Evolutionary conservation across 2,113 vertebrate species (phyloP), one percentile per base, ranked within the genome.

Genomic region (Toxotes chatareus): DNA sequence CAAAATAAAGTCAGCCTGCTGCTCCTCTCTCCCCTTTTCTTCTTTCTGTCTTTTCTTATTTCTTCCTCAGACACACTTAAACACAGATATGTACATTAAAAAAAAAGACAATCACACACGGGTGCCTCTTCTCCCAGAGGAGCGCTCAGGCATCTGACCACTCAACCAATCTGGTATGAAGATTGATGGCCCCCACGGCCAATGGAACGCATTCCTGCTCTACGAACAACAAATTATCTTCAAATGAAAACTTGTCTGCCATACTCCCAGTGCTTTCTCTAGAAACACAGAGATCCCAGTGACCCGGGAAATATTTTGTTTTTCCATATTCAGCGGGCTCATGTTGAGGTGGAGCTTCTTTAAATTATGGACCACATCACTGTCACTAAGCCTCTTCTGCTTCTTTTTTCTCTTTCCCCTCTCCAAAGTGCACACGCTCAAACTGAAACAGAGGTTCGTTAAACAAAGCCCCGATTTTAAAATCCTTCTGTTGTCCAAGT

Each of bases 151-250:
- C 95, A 96, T 97, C 96, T 93, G 94, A 93, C 94, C 94, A 94
- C 66, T 94, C 93, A 90, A 96, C 95, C 91, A 95, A 93, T 92
- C 94, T 96, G 92, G 93, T 90, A 77, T 75, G 36, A 95, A 95
- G 95, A 97, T 88, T 94, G 95, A 97, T 96, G 92, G 94, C 94
- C 95, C 96, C 95, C 93, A 91, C 91, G 94, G 94, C 96, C 95
- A 90, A 95, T 96, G 95, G 94, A 96, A 96, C 94, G 94, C 96
- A 96, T 96, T 97, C 97, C 96, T 96, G 94, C 94, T 82, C 94
- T 47, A 95, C 94, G 94, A 96, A 97, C 94, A 95, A 96, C 95
- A 95, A 95, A 95, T 89, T 86, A 94, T 95, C 94, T 95, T 95
- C 94, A 94, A 97, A 97, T 95, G 85, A 94, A 93, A 92, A 86